These are phyloP conservation scores for Bombylius major DNA, from an alignment of 2,888 invertebrate species.

Conservation along the genomic window DNA sequence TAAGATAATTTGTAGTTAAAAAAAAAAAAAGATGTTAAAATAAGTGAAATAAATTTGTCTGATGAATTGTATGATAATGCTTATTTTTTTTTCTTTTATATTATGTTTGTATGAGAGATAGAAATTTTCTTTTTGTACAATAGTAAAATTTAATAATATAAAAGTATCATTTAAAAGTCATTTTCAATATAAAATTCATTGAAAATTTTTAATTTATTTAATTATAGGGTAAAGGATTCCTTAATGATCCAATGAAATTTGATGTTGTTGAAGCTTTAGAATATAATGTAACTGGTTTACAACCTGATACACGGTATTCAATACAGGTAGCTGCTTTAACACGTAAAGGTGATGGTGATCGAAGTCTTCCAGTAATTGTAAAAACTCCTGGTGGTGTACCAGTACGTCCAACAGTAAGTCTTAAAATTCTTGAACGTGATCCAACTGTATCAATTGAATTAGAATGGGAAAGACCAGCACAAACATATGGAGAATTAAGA, in stretches of 20 bases:
- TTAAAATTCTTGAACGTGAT: constrained; percentile 73
- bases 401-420: constrained; percentile 64
- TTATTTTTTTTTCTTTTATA: no score
- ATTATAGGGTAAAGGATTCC: constrained; percentile 44
- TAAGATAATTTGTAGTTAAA: no score
- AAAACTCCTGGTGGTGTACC: constrained; percentile 92
- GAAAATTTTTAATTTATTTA: no score
- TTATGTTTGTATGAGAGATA: no score
- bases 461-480: constrained; percentile 82
- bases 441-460: constrained; percentile 80
- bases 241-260: constrained; percentile 77
- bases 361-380: constrained; percentile 72
- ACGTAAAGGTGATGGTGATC: constrained; percentile 90
- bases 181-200: no score
- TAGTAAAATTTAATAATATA: no score
- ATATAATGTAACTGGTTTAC: constrained; percentile 75
- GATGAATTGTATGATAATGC: no score
- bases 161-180: no score
- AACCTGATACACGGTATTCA: constrained; percentile 89
- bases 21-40: no score
- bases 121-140: no score
- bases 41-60: no score
- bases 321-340: constrained; percentile 94
- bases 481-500: constrained; percentile 77
- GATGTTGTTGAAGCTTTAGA: constrained; percentile 75